These are phyloP conservation scores for Serripes groenlandicus DNA, from an alignment of 2,888 invertebrate genomes.

Conservation along the genomic window DNA sequence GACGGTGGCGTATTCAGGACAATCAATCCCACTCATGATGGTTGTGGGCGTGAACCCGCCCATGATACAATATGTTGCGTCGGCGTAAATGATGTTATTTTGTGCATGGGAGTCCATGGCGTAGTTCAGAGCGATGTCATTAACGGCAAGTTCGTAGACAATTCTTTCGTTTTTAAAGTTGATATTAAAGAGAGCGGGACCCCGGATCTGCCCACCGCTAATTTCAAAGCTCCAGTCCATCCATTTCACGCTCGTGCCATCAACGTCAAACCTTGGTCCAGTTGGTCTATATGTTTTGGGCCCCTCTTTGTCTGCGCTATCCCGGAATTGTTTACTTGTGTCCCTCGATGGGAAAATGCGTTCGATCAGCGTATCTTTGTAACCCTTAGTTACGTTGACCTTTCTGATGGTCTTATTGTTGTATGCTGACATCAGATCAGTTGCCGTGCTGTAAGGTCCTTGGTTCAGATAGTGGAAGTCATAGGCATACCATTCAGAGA, in stretches of 20 bases:
- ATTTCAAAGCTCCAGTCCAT: conserved; percentile 78
- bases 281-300: conserved; percentile 69
- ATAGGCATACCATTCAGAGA: conserved; percentile 67
- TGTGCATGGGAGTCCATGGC: conserved; percentile 73
- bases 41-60: conserved; percentile 65
- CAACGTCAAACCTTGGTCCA: conserved; percentile 73
- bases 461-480: conserved; percentile 74
- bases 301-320: conserved; percentile 67
- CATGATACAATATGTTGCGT: conserved; percentile 71
- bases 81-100: conserved; percentile 72
- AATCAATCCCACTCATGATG: conserved; percentile 73
- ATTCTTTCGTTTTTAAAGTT: conserved; percentile 73
- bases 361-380: conserved; percentile 56
- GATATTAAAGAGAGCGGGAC: conserved; percentile 70
- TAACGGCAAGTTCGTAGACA: conserved; percentile 76
- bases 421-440: conserved; percentile 64
- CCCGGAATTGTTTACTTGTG: conserved; percentile 40
- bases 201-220: conserved; percentile 68
- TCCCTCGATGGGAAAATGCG: conserved; percentile 66
- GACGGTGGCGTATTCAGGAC: conserved; percentile 73
- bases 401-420: conserved; percentile 56
- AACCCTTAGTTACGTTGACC: conserved; percentile 61
- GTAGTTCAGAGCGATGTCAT: conserved; percentile 73
- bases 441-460: conserved; percentile 66
- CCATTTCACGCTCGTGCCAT: conserved; percentile 73